phyloP scores from a whole-genome alignment of 2,797 vertebrate species.

The Garrulus glandarius region DNA sequence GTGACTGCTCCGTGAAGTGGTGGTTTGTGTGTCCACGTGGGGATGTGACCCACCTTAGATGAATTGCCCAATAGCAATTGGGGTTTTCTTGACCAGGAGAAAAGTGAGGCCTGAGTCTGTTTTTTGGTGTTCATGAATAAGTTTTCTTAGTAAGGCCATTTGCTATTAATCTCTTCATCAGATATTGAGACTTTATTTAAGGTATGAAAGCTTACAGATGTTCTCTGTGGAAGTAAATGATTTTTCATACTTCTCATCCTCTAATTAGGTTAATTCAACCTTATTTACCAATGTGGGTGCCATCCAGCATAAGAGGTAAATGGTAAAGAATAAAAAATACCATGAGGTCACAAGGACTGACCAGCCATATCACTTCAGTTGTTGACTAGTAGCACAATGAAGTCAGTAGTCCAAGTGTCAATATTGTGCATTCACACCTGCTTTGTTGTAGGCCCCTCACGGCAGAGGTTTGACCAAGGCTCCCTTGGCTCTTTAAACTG shows the following conservation, averaged over 20 bases:
- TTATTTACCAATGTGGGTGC: neutral
- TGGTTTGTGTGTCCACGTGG: rapidly evolving
- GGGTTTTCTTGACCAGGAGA: neutral
- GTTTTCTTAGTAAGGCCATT: neutral
- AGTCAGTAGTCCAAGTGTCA: neutral
- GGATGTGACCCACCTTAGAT: neutral
- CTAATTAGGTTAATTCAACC: neutral
- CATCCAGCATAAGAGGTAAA: neutral
- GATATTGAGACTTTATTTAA: neutral
- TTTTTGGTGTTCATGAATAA: neutral
- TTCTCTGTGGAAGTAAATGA: neutral
- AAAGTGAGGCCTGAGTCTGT: neutral
- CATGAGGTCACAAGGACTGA: neutral
- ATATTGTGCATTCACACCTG: neutral
- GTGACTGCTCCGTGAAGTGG: rapidly evolving
- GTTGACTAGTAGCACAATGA: neutral
- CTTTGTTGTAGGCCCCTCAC: neutral
- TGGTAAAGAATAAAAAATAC: neutral
- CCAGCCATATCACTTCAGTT: rapidly evolving
- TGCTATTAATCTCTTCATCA: neutral
- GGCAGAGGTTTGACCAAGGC: neutral
- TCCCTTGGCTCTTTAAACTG: neutral
- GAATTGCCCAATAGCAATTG: rapidly evolving
- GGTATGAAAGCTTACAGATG: neutral
- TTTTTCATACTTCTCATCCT: neutral